Percentiles rank a stretch among this genome's conserved stretches.
These are phyloP conservation scores for Caenorhabditis wallacei DNA, from an alignment of 2,888 invertebrate genomes.

Conservation along the genomic window DNA sequence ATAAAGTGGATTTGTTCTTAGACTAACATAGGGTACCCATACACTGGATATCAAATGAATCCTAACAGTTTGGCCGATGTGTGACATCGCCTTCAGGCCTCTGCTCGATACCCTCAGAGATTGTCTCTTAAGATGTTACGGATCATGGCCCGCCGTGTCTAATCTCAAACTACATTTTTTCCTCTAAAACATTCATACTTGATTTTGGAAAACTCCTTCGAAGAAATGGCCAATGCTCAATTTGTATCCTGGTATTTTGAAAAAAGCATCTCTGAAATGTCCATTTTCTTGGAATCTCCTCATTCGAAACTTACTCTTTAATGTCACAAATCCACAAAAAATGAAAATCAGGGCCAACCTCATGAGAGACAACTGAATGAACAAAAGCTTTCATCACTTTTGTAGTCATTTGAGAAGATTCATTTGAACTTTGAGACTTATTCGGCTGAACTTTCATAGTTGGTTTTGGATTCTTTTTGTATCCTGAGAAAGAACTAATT, in stretches of 20 bases:
- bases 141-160: no score
- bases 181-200: no score
- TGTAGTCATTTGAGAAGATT: not conserved
- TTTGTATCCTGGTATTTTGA: not conserved
- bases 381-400: constrained; percentile 36
- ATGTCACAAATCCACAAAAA: constrained; percentile 33
- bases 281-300: not conserved
- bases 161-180: no score
- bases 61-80: no score
- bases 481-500: not conserved
- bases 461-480: not conserved
- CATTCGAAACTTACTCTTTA: not conserved
- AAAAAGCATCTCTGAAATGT: not conserved
- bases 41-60: no score
- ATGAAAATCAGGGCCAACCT: no score
- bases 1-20: no score
- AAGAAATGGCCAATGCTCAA: constrained; percentile 15
- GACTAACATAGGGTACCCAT: no score
- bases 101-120: no score
- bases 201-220: constrained; percentile 14
- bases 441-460: constrained; percentile 3
- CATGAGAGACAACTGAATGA: no score
- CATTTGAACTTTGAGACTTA: not conserved
- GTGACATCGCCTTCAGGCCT: no score
- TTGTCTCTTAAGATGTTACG: no score